Conservation (phyloP, 2,888 invertebrate genomes). For the Brenthis ino region DNA sequence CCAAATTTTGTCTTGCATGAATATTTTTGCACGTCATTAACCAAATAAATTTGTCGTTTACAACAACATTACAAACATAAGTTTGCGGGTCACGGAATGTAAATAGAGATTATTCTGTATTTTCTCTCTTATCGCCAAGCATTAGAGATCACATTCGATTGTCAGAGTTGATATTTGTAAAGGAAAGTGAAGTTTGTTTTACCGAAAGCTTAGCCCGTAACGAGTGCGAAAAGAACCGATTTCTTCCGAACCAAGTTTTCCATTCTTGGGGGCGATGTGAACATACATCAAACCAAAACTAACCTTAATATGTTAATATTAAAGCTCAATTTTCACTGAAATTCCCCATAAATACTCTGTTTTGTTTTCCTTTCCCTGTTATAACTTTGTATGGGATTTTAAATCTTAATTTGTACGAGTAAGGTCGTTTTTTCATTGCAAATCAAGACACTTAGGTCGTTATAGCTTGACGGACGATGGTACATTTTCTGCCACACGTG, state of each 20-base stretch:
- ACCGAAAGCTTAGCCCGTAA: constrained; percentile 47
- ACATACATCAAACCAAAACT: neutral
- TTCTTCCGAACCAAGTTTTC: constrained; percentile 51
- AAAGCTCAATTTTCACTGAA: constrained; percentile 43
- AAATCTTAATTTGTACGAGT: constrained; percentile 22
- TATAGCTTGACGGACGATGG: constrained; percentile 21
- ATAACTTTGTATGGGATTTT: constrained; percentile 15
- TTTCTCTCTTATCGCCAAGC: constrained; percentile 14
- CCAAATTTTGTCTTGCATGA: constrained; percentile 43
- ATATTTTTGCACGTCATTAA: constrained; percentile 56
- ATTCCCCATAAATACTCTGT: constrained; percentile 19
- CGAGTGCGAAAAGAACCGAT: constrained; percentile 50
- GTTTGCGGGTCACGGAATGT: constrained; percentile 32
- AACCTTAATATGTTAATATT: neutral
- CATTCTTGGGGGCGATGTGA: constrained; percentile 49
- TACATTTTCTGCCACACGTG: constrained; percentile 63
- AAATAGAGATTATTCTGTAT: constrained; percentile 19
- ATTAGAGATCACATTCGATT: constrained; percentile 31
- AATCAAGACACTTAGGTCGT: constrained; percentile 35
- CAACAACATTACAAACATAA: constrained; percentile 40
- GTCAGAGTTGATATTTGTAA: constrained; percentile 20
- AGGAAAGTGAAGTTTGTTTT: constrained; percentile 42
- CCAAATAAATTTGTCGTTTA: constrained; percentile 49
- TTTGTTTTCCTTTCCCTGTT: constrained; percentile 32
- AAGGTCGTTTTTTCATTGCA: constrained; percentile 28